A percentile compares a stretch with the other conserved stretches of the same genome.
These are phyloP conservation scores for Pollenia angustigena DNA, from an alignment of 2,888 invertebrate genomes.

Conservation along the genomic window DNA sequence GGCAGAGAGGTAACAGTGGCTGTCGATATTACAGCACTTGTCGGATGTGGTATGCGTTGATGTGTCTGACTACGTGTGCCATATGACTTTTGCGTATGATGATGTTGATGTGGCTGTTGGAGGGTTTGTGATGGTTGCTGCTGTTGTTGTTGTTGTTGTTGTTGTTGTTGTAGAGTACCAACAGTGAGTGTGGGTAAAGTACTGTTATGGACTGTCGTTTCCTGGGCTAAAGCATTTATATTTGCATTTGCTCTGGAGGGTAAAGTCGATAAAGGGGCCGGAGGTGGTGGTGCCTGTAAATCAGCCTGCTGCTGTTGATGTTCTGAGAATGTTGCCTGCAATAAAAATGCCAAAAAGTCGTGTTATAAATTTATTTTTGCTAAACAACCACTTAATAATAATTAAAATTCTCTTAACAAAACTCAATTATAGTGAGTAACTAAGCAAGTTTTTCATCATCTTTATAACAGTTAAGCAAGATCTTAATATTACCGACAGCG, in stretches of 20 bases:
- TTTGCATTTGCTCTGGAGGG: conserved; percentile 76
- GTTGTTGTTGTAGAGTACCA: conserved; percentile 56
- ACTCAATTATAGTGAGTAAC: conserved; percentile 29
- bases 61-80: conserved; percentile 74
- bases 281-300: conserved; percentile 78
- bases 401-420: conserved; percentile 54
- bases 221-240: conserved; percentile 72
- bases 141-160: conserved; percentile 59
- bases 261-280: conserved; percentile 78
- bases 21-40: conserved; percentile 62
- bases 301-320: conserved; percentile 77
- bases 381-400: conserved; percentile 42
- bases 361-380: conserved; percentile 21
- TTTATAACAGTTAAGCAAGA: background rate
- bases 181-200: conserved; percentile 63
- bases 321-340: conserved; percentile 80
- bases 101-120: conserved; percentile 73
- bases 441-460: background rate
- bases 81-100: conserved; percentile 73
- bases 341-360: conserved; percentile 22
- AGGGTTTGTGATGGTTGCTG: conserved; percentile 72
- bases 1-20: conserved; percentile 73
- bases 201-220: conserved; percentile 54
- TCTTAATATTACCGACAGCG: conserved; percentile 2
- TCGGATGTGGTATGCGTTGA: conserved; percentile 74